Evolutionary conservation across 2,888 invertebrate genomes (phyloP).

Genomic region (Standfussiana lucernea): DNA sequence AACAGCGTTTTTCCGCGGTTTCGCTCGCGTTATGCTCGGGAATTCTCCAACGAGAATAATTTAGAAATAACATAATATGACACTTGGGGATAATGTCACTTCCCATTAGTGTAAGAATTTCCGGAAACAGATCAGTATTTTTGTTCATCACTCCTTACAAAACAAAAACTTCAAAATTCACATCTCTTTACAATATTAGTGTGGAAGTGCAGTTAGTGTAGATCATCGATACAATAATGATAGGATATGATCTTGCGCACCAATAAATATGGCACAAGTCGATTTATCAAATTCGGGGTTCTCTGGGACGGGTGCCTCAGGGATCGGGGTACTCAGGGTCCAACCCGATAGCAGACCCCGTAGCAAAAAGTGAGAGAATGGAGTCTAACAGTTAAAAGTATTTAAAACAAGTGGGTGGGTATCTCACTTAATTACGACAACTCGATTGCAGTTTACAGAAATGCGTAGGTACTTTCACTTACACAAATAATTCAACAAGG

Average conservation of each 20-base stretch:
- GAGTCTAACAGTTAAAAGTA: neutral
- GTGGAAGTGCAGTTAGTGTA: neutral
- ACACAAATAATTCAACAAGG: neutral
- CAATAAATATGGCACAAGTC: neutral
- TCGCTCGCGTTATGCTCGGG: neutral
- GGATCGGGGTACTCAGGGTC: too few species aligned
- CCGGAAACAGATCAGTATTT: neutral
- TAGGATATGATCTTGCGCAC: neutral
- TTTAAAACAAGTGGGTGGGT: neutral
- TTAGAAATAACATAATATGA: neutral
- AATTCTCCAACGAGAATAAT: neutral
- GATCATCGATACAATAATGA: neutral
- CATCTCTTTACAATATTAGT: too few species aligned
- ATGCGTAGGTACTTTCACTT: too few species aligned
- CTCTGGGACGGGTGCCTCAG: too few species aligned
- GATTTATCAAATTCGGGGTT: too few species aligned
- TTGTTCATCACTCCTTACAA: neutral
- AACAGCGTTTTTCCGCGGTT: neutral
- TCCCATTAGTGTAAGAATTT: neutral
- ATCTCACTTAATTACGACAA: neutral
- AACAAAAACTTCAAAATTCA: neutral
- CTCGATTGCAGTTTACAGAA: neutral
- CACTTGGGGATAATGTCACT: neutral
- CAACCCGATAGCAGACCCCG: too few species aligned
- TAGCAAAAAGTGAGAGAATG: neutral